Evolutionary conservation across 1,140 invertebrate genomes (phyloP).

Genomic region (Zaprionus camerounensis): DNA sequence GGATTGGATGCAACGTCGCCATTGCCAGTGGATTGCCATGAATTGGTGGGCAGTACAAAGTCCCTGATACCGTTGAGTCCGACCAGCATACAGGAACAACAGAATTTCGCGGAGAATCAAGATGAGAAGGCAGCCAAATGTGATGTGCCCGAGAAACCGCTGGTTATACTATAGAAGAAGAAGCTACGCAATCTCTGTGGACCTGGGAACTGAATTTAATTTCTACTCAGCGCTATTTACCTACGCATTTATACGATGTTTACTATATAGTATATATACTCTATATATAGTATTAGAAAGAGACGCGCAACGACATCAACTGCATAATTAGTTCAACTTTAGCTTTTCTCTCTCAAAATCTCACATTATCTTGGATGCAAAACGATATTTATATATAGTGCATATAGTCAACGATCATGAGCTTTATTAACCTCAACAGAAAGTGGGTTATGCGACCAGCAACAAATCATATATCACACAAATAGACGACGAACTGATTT

Average conservation of each 20-base stretch:
- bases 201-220: slow-evolving; percentile 72
- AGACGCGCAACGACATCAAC: slow-evolving; percentile 22
- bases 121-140: slow-evolving; percentile 75
- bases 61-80: slow-evolving; percentile 78
- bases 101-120: slow-evolving; percentile 57
- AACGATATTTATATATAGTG: slow-evolving; percentile 18
- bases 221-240: slow-evolving; percentile 56
- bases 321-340: slow-evolving; percentile 11
- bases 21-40: slow-evolving; percentile 56
- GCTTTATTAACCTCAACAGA: slow-evolving; percentile 51
- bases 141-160: slow-evolving; percentile 76
- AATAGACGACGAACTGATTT: slow-evolving; percentile 25
- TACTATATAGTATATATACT: slow-evolving; percentile 3
- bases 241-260: slow-evolving; percentile 59
- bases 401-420: slow-evolving; percentile 32
- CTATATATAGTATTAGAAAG: not conserved
- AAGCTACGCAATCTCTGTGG: slow-evolving; percentile 55
- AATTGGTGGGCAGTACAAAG: slow-evolving; percentile 80
- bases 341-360: slow-evolving; percentile 1
- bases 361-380: slow-evolving; percentile 22
- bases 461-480: not conserved
- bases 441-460: slow-evolving; percentile 10
- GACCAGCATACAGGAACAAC: slow-evolving; percentile 42
- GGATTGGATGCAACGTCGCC: slow-evolving; percentile 36
- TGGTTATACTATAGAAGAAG: slow-evolving; percentile 68